Evolutionary conservation across 2,797 vertebrate species (phyloP), one percentile per base, ranked within the genome.

Genomic region (Tokudaia tokunoshimensis): DNA sequence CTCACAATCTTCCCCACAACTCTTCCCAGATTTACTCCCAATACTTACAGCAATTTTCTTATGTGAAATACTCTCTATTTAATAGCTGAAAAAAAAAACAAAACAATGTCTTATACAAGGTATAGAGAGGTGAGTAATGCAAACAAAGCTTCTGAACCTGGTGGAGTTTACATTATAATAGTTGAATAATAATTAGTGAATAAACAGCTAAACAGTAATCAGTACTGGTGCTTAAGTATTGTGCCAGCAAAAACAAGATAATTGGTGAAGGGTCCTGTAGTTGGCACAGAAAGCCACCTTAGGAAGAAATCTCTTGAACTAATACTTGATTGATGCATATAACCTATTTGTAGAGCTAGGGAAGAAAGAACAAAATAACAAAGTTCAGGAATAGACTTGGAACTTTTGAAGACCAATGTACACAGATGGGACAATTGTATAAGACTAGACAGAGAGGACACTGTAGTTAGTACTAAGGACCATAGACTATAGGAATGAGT

Each of bases 1-100:
- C 6, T 41, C 47, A 70, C 20, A 85, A 24, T 41, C 26, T 52
- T 74, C 5, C 22, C 6, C n/a, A 26, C 37, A 88, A 41, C 52
- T 75, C 52, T 74, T 75, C 15, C n/a, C n/a, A 59, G 50, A 59
- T 88, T 55, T 26, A 31, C 50, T 50, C 37, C 52, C 52, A 75
- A 6, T 91, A 91, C 26, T 76, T 61, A 89, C 75, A 94, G 34
- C 24, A 61, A 7, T 80, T 57, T 94, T 76, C 81, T 91, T 91
- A 95, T 19, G 9, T 75, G 55, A 93, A 94, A 79, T 89, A 95
- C 11, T 72, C 22, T 91, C 86, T n/a, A 74, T 85, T 88, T 94
- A 61, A 76, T 95, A 79, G 76, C 47, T 72, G 17, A 9, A 10
- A 47, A 13, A 1, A 26, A 13, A 0, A 37, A 4, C 52, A 52